These are phyloP conservation scores for Polymixis lichenea DNA, from an alignment of 2,888 invertebrate genomes.

Conservation along the genomic window DNA sequence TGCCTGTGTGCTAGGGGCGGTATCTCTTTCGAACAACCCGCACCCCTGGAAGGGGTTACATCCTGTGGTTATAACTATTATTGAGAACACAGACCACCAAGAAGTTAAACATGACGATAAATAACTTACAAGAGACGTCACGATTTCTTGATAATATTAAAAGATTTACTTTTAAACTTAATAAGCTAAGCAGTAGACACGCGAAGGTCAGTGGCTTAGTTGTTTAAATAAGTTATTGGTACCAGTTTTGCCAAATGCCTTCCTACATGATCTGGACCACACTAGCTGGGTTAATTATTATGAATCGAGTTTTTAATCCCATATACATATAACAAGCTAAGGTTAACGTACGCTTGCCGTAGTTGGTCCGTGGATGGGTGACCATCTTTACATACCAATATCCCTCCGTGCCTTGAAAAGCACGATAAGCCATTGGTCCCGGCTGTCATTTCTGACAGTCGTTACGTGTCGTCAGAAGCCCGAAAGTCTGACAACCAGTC, in stretches of 20 bases:
- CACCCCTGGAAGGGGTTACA: neutral
- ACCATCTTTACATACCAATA: too few relatives aligned
- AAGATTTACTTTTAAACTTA: constrained; percentile 16
- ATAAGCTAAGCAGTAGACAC: constrained; percentile 15
- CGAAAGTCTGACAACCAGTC: too few relatives aligned
- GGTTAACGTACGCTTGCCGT: too few relatives aligned
- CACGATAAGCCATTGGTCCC: too few relatives aligned
- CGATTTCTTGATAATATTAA: neutral
- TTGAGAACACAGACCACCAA: neutral
- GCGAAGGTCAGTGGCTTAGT: constrained; percentile 44
- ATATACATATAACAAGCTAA: too few relatives aligned
- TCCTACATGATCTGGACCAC: constrained; percentile 36
- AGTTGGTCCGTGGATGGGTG: too few relatives aligned
- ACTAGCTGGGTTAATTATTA: neutral
- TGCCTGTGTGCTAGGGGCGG: too few relatives aligned
- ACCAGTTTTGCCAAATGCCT: constrained; percentile 50
- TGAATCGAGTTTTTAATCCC: neutral
- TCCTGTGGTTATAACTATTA: neutral
- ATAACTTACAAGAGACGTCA: constrained; percentile 17
- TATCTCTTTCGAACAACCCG: too few relatives aligned
- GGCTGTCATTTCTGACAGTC: too few relatives aligned
- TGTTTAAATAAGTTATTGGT: constrained; percentile 44
- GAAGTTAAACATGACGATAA: constrained; percentile 1
- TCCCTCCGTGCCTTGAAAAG: too few relatives aligned
- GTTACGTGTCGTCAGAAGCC: too few relatives aligned